Percentiles rank a stretch among this genome's conserved stretches.
Conservation (phyloP, 2,888 invertebrate genomes). For the Anagyrus pseudococci region DNA sequence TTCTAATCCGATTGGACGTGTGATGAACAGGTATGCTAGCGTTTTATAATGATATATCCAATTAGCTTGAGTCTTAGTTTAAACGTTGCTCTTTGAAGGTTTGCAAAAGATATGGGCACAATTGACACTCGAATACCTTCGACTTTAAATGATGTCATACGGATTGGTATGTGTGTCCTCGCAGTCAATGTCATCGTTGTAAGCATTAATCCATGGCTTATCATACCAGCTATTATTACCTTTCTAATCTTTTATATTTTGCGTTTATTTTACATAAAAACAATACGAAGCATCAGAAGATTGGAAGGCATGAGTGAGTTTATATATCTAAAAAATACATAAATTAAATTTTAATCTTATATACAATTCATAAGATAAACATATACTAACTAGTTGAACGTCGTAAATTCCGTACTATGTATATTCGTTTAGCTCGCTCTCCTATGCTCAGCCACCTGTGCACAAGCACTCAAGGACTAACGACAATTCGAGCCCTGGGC, state of each 20-base stretch:
- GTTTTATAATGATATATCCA: background rate
- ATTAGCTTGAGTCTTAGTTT: background rate
- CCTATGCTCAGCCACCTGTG: conserved; percentile 85
- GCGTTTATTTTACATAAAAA: conserved; percentile 77
- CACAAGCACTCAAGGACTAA: conserved; percentile 78
- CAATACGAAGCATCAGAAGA: conserved; percentile 81
- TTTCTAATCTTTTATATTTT: conserved; percentile 76
- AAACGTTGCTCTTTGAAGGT: conserved; percentile 61
- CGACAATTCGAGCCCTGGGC: conserved; percentile 80
- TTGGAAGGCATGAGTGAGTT: conserved; percentile 78
- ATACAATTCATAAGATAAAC: no score
- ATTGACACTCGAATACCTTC: conserved; percentile 70
- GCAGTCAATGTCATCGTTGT: conserved; percentile 69
- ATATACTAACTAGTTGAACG: no score
- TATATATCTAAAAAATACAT: no score
- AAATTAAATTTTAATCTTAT: no score
- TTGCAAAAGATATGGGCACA: conserved; percentile 86
- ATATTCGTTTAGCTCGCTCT: conserved; percentile 71
- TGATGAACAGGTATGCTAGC: conserved; percentile 74
- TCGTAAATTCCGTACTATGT: background rate
- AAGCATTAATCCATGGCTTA: conserved; percentile 75
- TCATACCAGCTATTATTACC: conserved; percentile 74
- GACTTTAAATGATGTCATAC: conserved; percentile 69
- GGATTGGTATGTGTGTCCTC: conserved; percentile 67
- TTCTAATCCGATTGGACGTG: conserved; percentile 80